A percentile compares a stretch with the other conserved stretches of the same genome.
Conservation (phyloP, 2,113 vertebrate genomes). For the Cariama cristata region DNA sequence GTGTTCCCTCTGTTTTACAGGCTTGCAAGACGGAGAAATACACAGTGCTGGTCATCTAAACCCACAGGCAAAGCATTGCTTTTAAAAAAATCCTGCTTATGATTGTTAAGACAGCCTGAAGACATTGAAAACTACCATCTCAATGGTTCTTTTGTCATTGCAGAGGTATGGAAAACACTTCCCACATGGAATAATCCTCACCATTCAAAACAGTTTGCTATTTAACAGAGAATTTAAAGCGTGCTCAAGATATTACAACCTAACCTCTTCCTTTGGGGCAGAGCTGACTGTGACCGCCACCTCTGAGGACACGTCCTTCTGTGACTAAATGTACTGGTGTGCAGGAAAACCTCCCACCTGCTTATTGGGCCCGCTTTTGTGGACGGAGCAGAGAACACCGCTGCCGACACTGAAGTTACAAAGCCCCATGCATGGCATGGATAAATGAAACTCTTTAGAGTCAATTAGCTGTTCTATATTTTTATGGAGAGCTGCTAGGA, state of each 20-base stretch:
- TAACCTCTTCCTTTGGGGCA: neutral
- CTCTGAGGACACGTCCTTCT: neutral
- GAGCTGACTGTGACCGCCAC: neutral
- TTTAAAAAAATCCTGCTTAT: neutral
- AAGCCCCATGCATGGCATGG: neutral
- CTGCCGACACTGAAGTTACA: neutral
- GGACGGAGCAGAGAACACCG: neutral
- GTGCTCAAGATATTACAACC: neutral
- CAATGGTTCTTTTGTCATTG: neutral
- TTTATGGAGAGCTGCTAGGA: neutral
- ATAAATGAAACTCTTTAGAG: neutral
- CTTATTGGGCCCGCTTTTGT: neutral
- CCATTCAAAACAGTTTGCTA: neutral
- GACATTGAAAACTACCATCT: neutral
- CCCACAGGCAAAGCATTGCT: neutral
- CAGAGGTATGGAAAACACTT: neutral
- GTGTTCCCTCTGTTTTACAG: neutral
- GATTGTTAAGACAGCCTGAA: neutral
- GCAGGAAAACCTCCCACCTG: neutral
- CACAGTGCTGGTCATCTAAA: neutral
- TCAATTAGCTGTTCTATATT: neutral
- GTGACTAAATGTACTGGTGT: neutral
- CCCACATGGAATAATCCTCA: neutral
- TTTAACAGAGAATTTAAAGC: conserved; percentile 3
- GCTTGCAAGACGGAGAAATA: neutral